Conservation (phyloP, 2,888 invertebrate species). For the Dryadula phaetusa region DNA sequence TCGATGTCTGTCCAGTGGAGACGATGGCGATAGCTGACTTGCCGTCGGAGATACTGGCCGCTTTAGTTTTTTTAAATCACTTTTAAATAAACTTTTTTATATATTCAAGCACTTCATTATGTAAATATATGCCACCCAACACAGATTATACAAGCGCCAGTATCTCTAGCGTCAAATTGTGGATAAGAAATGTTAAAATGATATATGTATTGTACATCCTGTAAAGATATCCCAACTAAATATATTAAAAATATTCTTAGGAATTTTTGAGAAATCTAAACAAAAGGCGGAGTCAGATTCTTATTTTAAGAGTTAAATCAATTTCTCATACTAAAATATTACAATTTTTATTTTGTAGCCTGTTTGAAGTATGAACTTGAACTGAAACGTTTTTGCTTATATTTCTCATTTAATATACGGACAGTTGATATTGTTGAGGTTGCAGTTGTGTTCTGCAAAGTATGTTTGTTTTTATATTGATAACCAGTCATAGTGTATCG, state of each 20-base stretch:
- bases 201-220: slow-evolving; percentile 59
- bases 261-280: slow-evolving; percentile 49
- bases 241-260: slow-evolving; percentile 45
- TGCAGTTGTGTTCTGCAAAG: slow-evolving; percentile 73
- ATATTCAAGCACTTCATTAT: slow-evolving; percentile 25
- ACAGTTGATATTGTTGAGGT: slow-evolving; percentile 71
- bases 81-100: slow-evolving; percentile 16
- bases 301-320: neutral
- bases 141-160: slow-evolving; percentile 41
- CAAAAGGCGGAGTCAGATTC: neutral
- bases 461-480: slow-evolving; percentile 50
- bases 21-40: slow-evolving; percentile 43
- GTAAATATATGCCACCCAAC: slow-evolving; percentile 18
- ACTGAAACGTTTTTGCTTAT: slow-evolving; percentile 7
- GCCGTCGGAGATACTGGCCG: slow-evolving; percentile 11
- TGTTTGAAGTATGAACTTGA: neutral
- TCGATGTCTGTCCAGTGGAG: slow-evolving; percentile 59
- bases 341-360: neutral
- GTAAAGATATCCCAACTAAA: slow-evolving; percentile 73
- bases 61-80: neutral
- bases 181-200: slow-evolving; percentile 45
- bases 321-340: neutral
- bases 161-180: slow-evolving; percentile 53
- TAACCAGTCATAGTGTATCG: slow-evolving; percentile 38
- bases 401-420: slow-evolving; percentile 53